Base-by-base conservation (phyloP, 2,113 vertebrate genomes). In the Grantiella picta region DNA sequence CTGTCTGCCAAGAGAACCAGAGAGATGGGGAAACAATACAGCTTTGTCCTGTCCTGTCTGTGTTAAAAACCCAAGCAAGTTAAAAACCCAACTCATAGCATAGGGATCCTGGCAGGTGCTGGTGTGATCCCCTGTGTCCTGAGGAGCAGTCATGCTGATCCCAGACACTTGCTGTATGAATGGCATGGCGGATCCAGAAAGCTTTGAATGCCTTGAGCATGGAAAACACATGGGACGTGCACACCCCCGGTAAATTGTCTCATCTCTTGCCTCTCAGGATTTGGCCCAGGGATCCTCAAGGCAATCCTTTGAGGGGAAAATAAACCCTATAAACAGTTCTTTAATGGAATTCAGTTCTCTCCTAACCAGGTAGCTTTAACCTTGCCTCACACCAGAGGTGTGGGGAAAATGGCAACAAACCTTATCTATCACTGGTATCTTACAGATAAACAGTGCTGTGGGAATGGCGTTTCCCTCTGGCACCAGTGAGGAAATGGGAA, bases 11-110 rank as follows among this genome's bases (percentile, higher is more conserved):
- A 63, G 22, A 90, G 28, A 77, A 33, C 28, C 33, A 38, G n/a
- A 75, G 66, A 61, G 42, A 31, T 23, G 28, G 45, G 42, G 66
- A 59, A 87, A 82, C 84, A 95, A 60, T 17, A 23, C 25, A 53
- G 61, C 45, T 91, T 86, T 84, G 59, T 89, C 28, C 53, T 42
- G 53, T 44, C 56, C 47, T 91, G 85, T 76, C 59, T 0, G 4
- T 45, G 31, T 50, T n/a, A n/a, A n/a, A n/a, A n/a, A n/a, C n/a
- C n/a, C 59, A 53, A 33, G 64, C 36, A 65, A 33, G 21, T 21
- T 45, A 35, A 59, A 56, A 52, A 0, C 0, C 24, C 56, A 63
- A 1, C 28, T 84, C 1, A 0, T 7, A 50, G 60, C 5, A 1
- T 3, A 13, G 68, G n/a, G 71, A 17, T 65, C 31, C 20, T 38